Conservation (phyloP, 1,140 invertebrate genomes). For the Drosophila novamexicana region DNA sequence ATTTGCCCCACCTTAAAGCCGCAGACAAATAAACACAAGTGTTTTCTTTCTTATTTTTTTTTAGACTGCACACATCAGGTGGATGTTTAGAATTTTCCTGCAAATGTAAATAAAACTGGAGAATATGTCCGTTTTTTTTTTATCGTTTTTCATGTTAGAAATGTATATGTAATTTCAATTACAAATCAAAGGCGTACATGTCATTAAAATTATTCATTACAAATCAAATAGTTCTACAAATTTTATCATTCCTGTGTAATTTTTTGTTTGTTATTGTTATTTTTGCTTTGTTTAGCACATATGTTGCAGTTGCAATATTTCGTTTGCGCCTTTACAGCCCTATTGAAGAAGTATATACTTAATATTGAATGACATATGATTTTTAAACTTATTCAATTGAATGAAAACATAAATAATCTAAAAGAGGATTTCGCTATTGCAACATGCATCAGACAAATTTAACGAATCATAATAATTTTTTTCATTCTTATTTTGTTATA, state of each 20-base stretch:
- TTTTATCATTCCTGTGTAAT: constrained; percentile 62
- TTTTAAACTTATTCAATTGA: constrained; percentile 23
- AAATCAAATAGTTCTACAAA: constrained; percentile 80
- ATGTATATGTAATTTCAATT: constrained; percentile 76
- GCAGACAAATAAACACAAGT: constrained; percentile 14
- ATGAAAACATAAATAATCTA: constrained; percentile 37
- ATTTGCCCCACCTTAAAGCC: neutral
- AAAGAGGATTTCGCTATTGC: constrained; percentile 22
- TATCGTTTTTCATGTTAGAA: constrained; percentile 50
- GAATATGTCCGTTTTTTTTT: constrained; percentile 17
- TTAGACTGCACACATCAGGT: constrained; percentile 8
- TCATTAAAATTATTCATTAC: constrained; percentile 77
- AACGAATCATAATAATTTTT: constrained; percentile 13
- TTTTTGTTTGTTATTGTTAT: constrained; percentile 1
- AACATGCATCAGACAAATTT: constrained; percentile 30
- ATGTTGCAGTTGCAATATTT: constrained; percentile 46
- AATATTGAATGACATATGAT: constrained; percentile 10
- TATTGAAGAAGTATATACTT: constrained; percentile 20
- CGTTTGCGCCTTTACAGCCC: constrained; percentile 35
- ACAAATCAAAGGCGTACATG: constrained; percentile 76
- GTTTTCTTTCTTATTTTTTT: constrained; percentile 8
- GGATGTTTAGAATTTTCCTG: constrained; percentile 1
- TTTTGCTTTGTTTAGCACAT: constrained; percentile 44
- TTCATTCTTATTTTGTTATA: constrained; percentile 6
- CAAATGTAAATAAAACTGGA: constrained; percentile 28